Evolutionary conservation across 2,888 invertebrate genomes (phyloP).

Genomic region (Vesta saturnalis): DNA sequence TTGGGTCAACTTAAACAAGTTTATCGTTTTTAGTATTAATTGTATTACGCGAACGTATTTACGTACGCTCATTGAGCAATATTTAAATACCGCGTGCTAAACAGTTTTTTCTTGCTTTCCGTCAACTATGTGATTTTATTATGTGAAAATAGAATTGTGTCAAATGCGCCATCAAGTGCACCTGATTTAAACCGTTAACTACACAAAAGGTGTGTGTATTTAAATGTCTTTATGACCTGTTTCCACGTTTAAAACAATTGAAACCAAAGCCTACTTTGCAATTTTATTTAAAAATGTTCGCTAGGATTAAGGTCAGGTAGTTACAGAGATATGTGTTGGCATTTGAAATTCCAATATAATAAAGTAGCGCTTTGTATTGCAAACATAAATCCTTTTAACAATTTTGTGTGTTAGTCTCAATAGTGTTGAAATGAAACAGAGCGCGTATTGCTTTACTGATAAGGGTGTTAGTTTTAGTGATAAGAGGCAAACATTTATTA

Average conservation of each 20-base stretch:
- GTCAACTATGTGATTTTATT: background rate
- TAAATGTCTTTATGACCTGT: conserved; percentile 23
- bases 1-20: conserved; percentile 23
- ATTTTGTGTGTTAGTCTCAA: background rate
- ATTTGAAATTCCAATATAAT: no score
- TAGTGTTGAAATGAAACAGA: conserved; percentile 23
- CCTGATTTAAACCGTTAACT: conserved; percentile 21
- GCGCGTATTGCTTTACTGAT: conserved; percentile 5
- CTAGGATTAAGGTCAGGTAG: background rate
- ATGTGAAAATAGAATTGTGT: background rate
- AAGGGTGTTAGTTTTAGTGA: conserved; percentile 21
- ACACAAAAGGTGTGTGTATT: conserved; percentile 24
- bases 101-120: background rate
- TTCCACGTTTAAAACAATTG: conserved; percentile 6
- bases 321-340: background rate
- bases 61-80: conserved; percentile 1
- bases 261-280: background rate
- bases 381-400: background rate
- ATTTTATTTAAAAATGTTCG: background rate
- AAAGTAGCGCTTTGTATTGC: no score
- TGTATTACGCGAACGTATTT: background rate
- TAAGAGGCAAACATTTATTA: no score
- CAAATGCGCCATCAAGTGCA: conserved; percentile 6
- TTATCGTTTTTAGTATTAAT: conserved; percentile 24
- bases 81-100: background rate